Evolutionary conservation across 2,797 vertebrate species (phyloP).

Genomic region (Pogonophryne albipinna): DNA sequence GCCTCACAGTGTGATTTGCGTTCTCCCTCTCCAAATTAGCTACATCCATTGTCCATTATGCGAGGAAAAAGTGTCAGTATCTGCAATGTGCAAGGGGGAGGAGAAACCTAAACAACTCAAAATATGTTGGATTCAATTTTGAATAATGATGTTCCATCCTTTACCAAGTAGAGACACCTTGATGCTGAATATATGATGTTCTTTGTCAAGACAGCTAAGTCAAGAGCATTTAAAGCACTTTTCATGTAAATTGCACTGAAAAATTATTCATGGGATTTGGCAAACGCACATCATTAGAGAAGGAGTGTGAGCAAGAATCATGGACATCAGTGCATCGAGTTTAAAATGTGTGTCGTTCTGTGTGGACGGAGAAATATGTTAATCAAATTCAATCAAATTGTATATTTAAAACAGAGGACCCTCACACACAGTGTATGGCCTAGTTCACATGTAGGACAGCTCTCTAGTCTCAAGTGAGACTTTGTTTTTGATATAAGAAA

Average conservation of each 20-base stretch:
- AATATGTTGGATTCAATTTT: background rate
- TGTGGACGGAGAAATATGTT: background rate
- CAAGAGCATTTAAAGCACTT: constrained; percentile 1
- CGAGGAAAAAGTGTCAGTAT: constrained; percentile 13
- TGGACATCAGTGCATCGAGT: background rate
- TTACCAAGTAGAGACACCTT: background rate
- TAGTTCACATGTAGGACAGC: constrained; percentile 55
- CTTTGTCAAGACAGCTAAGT: background rate
- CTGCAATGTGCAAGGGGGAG: constrained; percentile 4
- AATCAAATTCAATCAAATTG: too few relatives aligned
- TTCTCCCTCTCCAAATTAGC: constrained; percentile 30
- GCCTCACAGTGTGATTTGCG: constrained; percentile 47
- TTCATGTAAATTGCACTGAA: background rate
- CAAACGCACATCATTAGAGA: background rate
- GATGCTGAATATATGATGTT: background rate
- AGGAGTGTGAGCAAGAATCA: background rate
- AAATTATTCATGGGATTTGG: background rate
- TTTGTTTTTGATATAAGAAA: constrained; percentile 49
- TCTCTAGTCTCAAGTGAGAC: constrained; percentile 53
- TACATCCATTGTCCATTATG: constrained; percentile 11
- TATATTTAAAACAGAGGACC: too few relatives aligned
- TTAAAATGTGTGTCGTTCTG: background rate
- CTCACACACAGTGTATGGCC: constrained; percentile 39
- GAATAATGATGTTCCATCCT: background rate
- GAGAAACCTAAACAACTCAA: background rate